A percentile compares a stretch with the other conserved stretches of the same genome.
These are phyloP conservation scores for Spongia lamella DNA, from an alignment of 37 sponge, comb jelly and placozoan species.

Conservation along the genomic window DNA sequence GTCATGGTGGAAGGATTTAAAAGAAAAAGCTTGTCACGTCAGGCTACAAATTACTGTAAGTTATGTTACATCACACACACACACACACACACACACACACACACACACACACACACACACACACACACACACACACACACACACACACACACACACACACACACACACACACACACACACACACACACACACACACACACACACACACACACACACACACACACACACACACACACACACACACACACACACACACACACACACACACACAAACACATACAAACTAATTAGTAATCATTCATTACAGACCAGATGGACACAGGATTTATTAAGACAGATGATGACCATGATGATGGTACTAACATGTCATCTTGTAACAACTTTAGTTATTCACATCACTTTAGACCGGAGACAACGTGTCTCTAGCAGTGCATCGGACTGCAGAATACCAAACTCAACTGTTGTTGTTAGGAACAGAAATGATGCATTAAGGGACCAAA, in stretches of 20 bases:
- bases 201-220: neutral
- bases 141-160: conserved; percentile 20
- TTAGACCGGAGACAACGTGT: too few species aligned
- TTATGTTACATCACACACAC: too few species aligned
- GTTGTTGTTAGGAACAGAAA: too few species aligned
- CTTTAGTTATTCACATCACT: too few species aligned
- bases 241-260: conserved; percentile 21
- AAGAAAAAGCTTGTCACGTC: neutral
- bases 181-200: conserved; percentile 10
- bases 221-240: conserved; percentile 23
- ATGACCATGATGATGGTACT: too few species aligned
- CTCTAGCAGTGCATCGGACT: too few species aligned
- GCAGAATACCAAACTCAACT: too few species aligned
- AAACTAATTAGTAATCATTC: neutral
- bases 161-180: conserved; percentile 20
- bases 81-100: too few species aligned
- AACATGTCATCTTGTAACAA: too few species aligned
- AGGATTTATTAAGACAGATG: too few species aligned
- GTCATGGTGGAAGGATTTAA: conserved; percentile 44
- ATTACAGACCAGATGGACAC: neutral
- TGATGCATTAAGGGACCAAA: too few species aligned
- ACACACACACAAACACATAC: conserved; percentile 16
- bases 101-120: conserved; percentile 3
- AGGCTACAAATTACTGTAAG: conserved; percentile 32
- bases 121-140: neutral